Evolutionary conservation across 2,888 invertebrate genomes (phyloP).

Genomic region (Melanostoma scalare): DNA sequence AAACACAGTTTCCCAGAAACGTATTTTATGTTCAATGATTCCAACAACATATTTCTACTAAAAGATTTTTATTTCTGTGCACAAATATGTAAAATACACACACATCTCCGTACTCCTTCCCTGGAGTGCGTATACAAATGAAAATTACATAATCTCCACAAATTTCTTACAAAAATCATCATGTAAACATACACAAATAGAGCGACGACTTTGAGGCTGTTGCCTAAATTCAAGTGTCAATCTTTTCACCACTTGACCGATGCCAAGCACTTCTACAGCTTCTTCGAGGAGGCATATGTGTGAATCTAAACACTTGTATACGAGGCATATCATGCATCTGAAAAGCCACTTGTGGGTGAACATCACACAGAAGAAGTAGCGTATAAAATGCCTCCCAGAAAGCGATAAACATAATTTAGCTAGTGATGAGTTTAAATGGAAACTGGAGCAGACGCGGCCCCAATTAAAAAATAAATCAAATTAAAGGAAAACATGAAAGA

Average conservation of each 20-base stretch:
- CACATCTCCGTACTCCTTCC: too few species aligned
- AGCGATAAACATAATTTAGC: slow-evolving; percentile 52
- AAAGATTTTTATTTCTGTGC: too few species aligned
- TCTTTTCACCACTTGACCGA: slow-evolving; percentile 59
- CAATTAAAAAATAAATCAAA: slow-evolving; percentile 32
- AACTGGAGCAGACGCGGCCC: slow-evolving; percentile 40
- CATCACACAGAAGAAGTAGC: not conserved
- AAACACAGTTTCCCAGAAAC: too few species aligned
- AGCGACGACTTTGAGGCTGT: slow-evolving; percentile 39
- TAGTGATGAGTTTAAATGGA: slow-evolving; percentile 35
- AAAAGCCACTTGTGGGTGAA: slow-evolving; percentile 28
- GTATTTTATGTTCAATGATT: too few species aligned
- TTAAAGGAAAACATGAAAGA: slow-evolving; percentile 45
- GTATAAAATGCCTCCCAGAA: slow-evolving; percentile 2
- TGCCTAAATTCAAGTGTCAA: slow-evolving; percentile 60
- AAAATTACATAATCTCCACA: slow-evolving; percentile 51
- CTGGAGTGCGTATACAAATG: slow-evolving; percentile 19
- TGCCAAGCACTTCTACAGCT: slow-evolving; percentile 18
- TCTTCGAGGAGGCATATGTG: slow-evolving; percentile 17
- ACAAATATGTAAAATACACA: too few species aligned
- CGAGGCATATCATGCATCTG: slow-evolving; percentile 15
- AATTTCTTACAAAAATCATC: slow-evolving; percentile 12
- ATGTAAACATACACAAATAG: slow-evolving; percentile 14
- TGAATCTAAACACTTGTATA: not conserved
- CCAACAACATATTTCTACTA: too few species aligned